Conservation (phyloP, 2,888 invertebrate species). For the Euphydryas editha region DNA sequence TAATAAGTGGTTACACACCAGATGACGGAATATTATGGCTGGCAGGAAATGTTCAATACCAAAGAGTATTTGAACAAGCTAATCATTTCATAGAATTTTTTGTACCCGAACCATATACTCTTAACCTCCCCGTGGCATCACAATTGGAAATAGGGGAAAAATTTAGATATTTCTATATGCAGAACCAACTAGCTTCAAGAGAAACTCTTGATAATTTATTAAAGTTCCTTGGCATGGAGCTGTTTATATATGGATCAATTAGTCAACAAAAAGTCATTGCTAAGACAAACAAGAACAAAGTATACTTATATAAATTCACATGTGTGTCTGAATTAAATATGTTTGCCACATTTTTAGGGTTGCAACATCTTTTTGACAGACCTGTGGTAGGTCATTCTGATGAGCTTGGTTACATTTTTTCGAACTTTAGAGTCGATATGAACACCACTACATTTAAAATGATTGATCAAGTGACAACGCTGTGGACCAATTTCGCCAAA, state of each 20-base stretch:
- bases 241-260: background rate
- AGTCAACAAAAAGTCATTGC: slow-evolving; percentile 44
- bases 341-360: slow-evolving; percentile 28
- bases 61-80: slow-evolving; percentile 45
- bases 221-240: background rate
- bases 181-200: slow-evolving; percentile 57
- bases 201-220: slow-evolving; percentile 46
- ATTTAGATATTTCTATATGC: slow-evolving; percentile 39
- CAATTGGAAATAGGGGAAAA: slow-evolving; percentile 48
- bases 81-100: slow-evolving; percentile 47
- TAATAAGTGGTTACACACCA: slow-evolving; percentile 87
- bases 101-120: slow-evolving; percentile 43
- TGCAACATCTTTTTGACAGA: slow-evolving; percentile 13
- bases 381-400: slow-evolving; percentile 28
- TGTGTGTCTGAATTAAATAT: slow-evolving; percentile 59
- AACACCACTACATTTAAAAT: slow-evolving; percentile 55
- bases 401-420: slow-evolving; percentile 47
- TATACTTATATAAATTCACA: slow-evolving; percentile 60
- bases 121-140: slow-evolving; percentile 40
- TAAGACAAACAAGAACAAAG: slow-evolving; percentile 47
- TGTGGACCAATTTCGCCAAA: slow-evolving; percentile 67
- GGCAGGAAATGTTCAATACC: slow-evolving; percentile 28
- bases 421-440: slow-evolving; percentile 48
- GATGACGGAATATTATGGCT: slow-evolving; percentile 84
- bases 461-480: slow-evolving; percentile 53